Base-by-base conservation (phyloP, 2,888 invertebrate species). In the Dastarcus helophoroides region DNA sequence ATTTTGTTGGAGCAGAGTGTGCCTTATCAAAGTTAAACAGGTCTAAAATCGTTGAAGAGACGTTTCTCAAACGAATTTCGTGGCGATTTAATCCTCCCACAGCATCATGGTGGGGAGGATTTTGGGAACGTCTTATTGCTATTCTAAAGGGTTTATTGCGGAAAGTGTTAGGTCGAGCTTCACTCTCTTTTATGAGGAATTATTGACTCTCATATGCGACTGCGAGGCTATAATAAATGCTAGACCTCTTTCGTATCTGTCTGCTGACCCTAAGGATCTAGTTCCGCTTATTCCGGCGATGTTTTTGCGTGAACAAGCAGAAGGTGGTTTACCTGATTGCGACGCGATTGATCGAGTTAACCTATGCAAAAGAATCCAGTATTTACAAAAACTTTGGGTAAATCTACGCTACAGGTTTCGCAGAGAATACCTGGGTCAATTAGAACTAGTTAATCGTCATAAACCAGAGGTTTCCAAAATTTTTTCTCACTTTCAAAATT, bases 1-100 rank as follows among this genome's bases (percentile, higher is more conserved):
- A 56, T 33, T 62, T 64, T 38, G 38, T 44, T 2, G 48, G 55
- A 1, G 37, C 48, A 1, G 29, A 40, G 3, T 31, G 39, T 28
- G 24, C 25, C 6, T 26, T 37, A 3, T 11, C 10, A n/a, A 3
- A 6, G n/a, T 27, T 39, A 14, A 16, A 36, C 13, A 33, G 33
- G 38, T 14, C 32, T 3, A 24, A 31, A 13, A 32, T 36, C 3
- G 12, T 8, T 11, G 16, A 31, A 9, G 21, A 26, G 7, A 31
- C 29, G 26, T 19, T 13, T 15, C 13, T 30, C 4, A 9, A 31
- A 15, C 24, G 27, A 9, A 23, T 29, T 7, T 5, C 22, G 23
- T 29, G 13, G 22, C 14, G 16, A 15, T 29, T 40, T 11, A 38
- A 32, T 14, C 36, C 38, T 16, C 36, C 40, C 19, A 12, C 21